Evolutionary conservation across 1,140 invertebrate genomes (phyloP).

Genomic region (Ceratina australensis): DNA sequence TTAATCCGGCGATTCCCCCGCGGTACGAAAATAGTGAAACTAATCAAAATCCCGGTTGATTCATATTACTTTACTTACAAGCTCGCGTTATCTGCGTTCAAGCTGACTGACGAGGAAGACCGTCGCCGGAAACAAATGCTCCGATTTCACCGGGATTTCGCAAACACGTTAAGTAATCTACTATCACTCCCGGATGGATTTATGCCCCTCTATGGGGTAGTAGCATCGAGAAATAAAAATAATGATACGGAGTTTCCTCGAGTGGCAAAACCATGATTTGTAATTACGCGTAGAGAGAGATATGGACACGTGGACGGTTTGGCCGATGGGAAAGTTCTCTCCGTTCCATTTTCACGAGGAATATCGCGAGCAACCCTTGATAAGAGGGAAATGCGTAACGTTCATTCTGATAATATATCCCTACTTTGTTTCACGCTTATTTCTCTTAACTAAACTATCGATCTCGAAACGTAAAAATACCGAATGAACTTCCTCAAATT

Average conservation of each 20-base stretch:
- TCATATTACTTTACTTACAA: constrained; percentile 20
- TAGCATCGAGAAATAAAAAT: too few relatives aligned
- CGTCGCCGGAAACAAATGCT: constrained; percentile 2
- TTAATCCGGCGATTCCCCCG: constrained; percentile 45
- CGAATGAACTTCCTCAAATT: too few relatives aligned
- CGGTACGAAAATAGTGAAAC: constrained; percentile 46
- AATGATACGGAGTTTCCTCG: not conserved
- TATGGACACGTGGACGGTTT: not conserved
- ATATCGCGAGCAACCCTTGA: too few relatives aligned
- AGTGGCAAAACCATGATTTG: not conserved
- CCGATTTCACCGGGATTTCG: constrained; percentile 7
- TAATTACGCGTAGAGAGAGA: constrained; percentile 1
- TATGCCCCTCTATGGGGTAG: not conserved
- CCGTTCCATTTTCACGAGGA: too few relatives aligned
- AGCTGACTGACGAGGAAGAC: constrained; percentile 15
- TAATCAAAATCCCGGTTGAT: constrained; percentile 50
- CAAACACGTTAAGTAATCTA: constrained; percentile 15
- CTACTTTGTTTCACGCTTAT: not conserved
- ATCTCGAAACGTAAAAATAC: too few relatives aligned
- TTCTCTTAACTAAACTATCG: too few relatives aligned
- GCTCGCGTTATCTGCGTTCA: not conserved
- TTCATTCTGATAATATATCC: constrained; percentile 1
- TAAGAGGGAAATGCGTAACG: not conserved
- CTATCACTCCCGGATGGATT: not conserved
- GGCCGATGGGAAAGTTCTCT: not conserved